These are phyloP conservation scores for Sphaerodactylus townsendi DNA, from an alignment of 2,113 vertebrate species.

Conservation along the genomic window DNA sequence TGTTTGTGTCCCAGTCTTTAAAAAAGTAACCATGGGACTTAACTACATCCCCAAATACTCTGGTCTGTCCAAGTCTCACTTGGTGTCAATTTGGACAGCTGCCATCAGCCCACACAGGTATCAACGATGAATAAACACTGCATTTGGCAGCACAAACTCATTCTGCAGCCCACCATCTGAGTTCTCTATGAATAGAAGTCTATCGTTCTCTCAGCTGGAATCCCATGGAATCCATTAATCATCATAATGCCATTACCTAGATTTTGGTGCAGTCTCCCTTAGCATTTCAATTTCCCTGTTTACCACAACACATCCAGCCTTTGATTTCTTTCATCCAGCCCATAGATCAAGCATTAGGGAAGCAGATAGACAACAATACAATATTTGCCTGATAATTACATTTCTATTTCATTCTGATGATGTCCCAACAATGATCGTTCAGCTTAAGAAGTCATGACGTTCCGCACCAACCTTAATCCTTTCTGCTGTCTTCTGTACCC, in stretches of 20 bases:
- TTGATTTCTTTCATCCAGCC: neutral
- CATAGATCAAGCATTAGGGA: neutral
- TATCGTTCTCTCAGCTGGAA: slow-evolving; percentile 26
- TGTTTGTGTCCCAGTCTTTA: neutral
- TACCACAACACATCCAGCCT: accelerated
- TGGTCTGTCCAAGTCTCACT: neutral
- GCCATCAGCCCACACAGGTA: neutral
- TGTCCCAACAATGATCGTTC: too few relatives aligned
- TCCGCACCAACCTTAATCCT: neutral
- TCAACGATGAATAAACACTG: neutral
- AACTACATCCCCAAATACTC: neutral
- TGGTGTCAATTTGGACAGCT: neutral
- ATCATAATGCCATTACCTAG: neutral
- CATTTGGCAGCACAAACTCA: neutral
- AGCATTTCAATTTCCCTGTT: neutral
- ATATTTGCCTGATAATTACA: neutral
- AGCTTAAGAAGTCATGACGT: too few relatives aligned
- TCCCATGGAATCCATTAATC: slow-evolving; percentile 28
- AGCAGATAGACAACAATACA: neutral
- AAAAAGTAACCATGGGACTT: neutral
- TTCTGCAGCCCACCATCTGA: slow-evolving; percentile 3
- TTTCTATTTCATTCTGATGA: too few relatives aligned
- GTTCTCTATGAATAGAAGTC: neutral
- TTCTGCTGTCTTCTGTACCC: neutral
- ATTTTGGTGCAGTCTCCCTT: neutral